Evolutionary conservation across 2,888 invertebrate species (phyloP).

Genomic region (Enchytraeus crypticus): DNA sequence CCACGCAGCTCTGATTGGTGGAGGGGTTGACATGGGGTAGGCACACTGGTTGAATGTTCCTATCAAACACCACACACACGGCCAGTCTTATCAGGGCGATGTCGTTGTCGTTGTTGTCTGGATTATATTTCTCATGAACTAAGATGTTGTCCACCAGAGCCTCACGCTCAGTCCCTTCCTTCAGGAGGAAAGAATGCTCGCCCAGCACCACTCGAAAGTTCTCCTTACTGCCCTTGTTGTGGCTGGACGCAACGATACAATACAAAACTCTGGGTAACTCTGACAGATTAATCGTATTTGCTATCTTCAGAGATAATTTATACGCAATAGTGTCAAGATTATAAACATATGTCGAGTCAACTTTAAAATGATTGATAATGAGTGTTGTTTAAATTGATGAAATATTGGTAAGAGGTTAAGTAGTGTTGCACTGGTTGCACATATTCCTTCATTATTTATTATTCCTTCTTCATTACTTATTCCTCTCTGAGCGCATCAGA

Average conservation of each 20-base stretch:
- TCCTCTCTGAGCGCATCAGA: no score
- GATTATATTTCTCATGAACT: conserved; percentile 16
- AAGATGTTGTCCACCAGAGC: conserved; percentile 7
- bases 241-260: neutral
- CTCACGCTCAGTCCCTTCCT: conserved; percentile 8
- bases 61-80: conserved; percentile 9
- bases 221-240: neutral
- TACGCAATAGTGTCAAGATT: no score
- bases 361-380: no score
- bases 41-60: conserved; percentile 20
- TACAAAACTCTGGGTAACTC: no score
- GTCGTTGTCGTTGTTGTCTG: conserved; percentile 13
- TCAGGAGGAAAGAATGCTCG: conserved; percentile 3
- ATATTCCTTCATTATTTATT: no score
- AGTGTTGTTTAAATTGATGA: no score
- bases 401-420: no score
- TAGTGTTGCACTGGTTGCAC: no score
- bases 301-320: no score
- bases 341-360: no score
- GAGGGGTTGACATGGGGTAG: conserved; percentile 8
- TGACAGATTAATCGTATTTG: no score
- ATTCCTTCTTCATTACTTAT: no score
- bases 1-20: conserved; percentile 14
- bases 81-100: conserved; percentile 18
- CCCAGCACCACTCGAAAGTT: conserved; percentile 10